Evolutionary conservation across 2,113 vertebrate genomes (phyloP).

Genomic region (Rhabdornis inornatus): DNA sequence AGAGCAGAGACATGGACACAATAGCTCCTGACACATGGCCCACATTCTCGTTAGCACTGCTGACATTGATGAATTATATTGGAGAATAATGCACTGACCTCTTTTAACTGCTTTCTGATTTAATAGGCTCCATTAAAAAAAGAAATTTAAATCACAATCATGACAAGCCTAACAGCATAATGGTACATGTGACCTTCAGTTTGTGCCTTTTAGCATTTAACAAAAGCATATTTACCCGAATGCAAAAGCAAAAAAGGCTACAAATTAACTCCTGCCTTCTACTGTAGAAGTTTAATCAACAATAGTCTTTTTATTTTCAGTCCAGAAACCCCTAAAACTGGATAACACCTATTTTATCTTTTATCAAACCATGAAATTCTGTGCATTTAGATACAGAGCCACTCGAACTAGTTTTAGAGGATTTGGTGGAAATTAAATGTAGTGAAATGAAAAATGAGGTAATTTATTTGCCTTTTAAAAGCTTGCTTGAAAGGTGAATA

Average conservation of each 20-base stretch:
- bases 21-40: neutral
- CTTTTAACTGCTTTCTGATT: conserved; percentile 2
- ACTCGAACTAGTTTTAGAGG: neutral
- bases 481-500: neutral
- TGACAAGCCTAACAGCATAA: conserved; percentile 4
- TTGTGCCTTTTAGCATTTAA: conserved; percentile 10
- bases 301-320: neutral
- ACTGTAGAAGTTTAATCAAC: neutral
- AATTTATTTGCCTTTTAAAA: neutral
- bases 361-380: neutral
- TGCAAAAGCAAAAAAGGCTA: neutral
- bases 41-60: neutral
- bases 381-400: neutral
- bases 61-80: neutral
- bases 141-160: neutral
- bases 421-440: neutral
- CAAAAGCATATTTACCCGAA: conserved; percentile 4
- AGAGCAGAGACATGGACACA: neutral
- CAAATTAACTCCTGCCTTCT: neutral
- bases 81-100: conserved; percentile 19
- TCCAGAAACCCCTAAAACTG: neutral
- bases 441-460: neutral
- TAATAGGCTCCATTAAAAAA: neutral
- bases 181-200: conserved; percentile 4
- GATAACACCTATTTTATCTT: neutral